A percentile compares a stretch with the other conserved stretches of the same genome.
These are phyloP conservation scores for Pleuronectes platessa DNA, from an alignment of 2,113 vertebrate species.

Conservation along the genomic window DNA sequence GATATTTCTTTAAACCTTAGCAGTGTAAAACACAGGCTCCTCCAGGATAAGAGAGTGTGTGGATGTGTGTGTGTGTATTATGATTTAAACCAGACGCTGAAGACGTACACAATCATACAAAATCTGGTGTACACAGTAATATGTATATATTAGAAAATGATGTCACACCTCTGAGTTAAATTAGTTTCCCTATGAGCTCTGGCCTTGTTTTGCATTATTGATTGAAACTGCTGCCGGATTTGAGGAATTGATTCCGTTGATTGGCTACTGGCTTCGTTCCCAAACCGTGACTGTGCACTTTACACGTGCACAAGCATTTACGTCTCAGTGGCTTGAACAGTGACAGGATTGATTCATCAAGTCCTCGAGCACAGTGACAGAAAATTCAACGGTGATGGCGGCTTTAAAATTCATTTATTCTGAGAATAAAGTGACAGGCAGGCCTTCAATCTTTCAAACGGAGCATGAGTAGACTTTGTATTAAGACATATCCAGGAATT, in stretches of 20 bases:
- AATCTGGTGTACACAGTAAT: no score
- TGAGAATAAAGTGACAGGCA: background rate
- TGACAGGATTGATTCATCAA: constrained; percentile 10
- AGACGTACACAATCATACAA: no score
- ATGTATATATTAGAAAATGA: background rate
- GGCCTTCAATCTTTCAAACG: background rate
- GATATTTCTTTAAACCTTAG: background rate
- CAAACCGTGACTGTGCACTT: background rate
- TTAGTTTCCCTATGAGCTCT: background rate
- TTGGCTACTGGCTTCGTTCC: background rate
- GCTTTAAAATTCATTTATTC: constrained; percentile 2
- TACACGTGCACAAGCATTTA: no score
- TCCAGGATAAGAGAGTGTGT: no score
- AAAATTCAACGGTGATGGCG: background rate
- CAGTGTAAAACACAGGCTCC: no score
- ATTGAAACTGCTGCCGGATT: background rate
- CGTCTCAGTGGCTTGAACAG: background rate
- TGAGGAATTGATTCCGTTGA: constrained; percentile 24
- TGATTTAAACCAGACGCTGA: no score
- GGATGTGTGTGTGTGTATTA: background rate
- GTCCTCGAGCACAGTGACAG: background rate
- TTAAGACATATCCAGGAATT: no score
- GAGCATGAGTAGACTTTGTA: no score
- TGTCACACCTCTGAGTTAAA: background rate
- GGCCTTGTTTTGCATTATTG: constrained; percentile 25